Evolutionary conservation across 2,888 invertebrate genomes (phyloP).

Genomic region (Cataglyphis altisquamis): DNA sequence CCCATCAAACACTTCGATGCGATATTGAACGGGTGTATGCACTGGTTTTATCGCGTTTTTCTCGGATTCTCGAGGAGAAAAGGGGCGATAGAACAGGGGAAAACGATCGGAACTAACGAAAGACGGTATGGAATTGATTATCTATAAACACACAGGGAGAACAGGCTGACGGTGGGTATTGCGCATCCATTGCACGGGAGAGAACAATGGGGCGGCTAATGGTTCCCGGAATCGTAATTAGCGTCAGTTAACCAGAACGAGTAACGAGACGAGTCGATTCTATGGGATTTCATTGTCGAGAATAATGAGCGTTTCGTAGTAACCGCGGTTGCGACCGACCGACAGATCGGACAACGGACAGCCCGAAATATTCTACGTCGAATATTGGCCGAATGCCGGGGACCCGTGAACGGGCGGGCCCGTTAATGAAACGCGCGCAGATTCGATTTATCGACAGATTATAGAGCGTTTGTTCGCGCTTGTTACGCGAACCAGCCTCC

Average conservation of each 20-base stretch:
- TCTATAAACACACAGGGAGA: conserved; percentile 45
- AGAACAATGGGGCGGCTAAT: conserved; percentile 62
- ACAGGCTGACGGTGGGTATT: conserved; percentile 19
- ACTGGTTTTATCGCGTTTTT: not conserved
- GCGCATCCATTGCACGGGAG: conserved; percentile 34
- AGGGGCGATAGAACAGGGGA: not conserved
- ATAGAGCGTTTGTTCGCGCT: conserved; percentile 55
- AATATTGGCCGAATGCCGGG: conserved; percentile 50
- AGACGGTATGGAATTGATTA: conserved; percentile 52
- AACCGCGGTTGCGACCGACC: conserved; percentile 45
- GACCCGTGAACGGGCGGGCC: conserved; percentile 19
- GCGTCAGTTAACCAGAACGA: conserved; percentile 62
- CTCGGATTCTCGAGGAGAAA: not conserved
- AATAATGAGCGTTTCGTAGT: conserved; percentile 60
- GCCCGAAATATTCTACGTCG: conserved; percentile 49
- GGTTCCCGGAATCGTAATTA: conserved; percentile 61
- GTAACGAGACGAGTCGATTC: conserved; percentile 58
- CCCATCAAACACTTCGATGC: not conserved
- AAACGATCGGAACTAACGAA: conserved; percentile 19
- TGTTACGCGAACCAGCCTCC: conserved; percentile 14
- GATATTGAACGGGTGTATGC: not conserved
- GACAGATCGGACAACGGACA: conserved; percentile 30
- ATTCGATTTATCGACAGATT: conserved; percentile 59
- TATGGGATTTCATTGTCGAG: conserved; percentile 63
- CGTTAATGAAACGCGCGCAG: conserved; percentile 43